Percentiles rank a stretch among this genome's conserved stretches.
Conservation (phyloP, 2,888 invertebrate genomes). For the Cataglyphis albicans region DNA sequence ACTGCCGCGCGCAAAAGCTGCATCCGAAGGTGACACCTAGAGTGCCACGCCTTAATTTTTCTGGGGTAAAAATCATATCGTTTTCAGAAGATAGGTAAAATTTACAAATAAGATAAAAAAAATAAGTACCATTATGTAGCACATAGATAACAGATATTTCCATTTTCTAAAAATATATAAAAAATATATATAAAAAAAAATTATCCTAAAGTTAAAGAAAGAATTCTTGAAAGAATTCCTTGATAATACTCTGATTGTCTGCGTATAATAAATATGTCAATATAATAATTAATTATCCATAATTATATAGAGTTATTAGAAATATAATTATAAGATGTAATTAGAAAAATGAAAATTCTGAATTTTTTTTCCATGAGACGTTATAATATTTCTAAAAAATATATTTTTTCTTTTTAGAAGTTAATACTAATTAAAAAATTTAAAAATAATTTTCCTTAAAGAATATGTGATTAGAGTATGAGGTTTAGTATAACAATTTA, state of each 20-base stretch:
- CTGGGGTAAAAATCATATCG: slow-evolving; percentile 51
- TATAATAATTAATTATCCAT: background rate
- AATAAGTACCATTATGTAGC: background rate
- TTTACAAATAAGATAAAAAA: background rate
- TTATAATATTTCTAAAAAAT: background rate
- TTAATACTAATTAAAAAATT: background rate
- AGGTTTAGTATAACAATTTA: background rate
- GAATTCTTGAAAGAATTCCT: background rate
- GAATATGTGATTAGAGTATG: background rate
- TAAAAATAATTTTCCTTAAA: background rate
- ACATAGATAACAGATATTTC: background rate
- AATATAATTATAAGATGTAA: background rate
- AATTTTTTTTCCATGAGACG: background rate
- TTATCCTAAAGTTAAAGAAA: background rate
- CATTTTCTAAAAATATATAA: background rate
- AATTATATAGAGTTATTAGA: background rate
- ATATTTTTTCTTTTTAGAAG: background rate
- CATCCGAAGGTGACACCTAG: slow-evolving; percentile 38
- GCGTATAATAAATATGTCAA: background rate
- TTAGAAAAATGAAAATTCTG: background rate
- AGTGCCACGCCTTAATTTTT: slow-evolving; percentile 72
- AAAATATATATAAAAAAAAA: background rate
- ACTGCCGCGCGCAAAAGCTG: slow-evolving; percentile 56
- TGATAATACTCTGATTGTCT: background rate
- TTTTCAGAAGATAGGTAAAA: background rate